Conservation (phyloP, 2,888 invertebrate species). For the Chrysolina americana region DNA sequence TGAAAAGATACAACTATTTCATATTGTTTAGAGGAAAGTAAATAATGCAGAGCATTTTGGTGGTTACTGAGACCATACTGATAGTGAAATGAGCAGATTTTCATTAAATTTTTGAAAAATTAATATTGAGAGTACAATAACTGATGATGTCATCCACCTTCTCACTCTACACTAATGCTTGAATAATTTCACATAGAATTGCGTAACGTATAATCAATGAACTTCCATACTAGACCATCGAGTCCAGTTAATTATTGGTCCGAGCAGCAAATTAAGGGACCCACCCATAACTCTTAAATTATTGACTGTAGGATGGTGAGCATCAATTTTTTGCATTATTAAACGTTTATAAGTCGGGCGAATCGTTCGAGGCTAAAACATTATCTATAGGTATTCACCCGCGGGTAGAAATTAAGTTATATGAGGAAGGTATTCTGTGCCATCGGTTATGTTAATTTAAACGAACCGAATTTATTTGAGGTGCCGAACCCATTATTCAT, state of each 20-base stretch:
- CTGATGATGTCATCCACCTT: not conserved
- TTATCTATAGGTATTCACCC: slow-evolving; percentile 42
- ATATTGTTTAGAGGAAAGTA: no score
- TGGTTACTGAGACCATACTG: no score
- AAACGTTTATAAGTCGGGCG: slow-evolving; percentile 32
- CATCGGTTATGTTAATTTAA: slow-evolving; percentile 51
- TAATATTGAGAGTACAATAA: no score
- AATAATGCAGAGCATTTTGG: no score
- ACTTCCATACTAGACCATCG: slow-evolving; percentile 14
- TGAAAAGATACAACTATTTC: no score
- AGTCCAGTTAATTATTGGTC: slow-evolving; percentile 22
- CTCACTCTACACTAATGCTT: not conserved
- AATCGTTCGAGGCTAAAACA: slow-evolving; percentile 37
- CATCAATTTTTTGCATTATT: slow-evolving; percentile 36
- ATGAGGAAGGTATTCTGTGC: slow-evolving; percentile 37
- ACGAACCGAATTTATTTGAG: slow-evolving; percentile 47
- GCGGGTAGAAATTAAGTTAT: slow-evolving; percentile 35
- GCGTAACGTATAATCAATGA: slow-evolving; percentile 14
- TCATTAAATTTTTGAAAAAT: no score
- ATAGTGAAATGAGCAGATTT: no score
- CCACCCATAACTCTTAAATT: slow-evolving; percentile 38
- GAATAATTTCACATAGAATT: slow-evolving; percentile 7
- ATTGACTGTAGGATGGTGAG: slow-evolving; percentile 32
- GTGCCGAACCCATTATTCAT: slow-evolving; percentile 46
- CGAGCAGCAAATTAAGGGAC: slow-evolving; percentile 22